Percentiles rank a stretch among this genome's conserved stretches.
These are phyloP conservation scores for Vanessa cardui DNA, from an alignment of 2,888 invertebrate genomes.

Conservation along the genomic window DNA sequence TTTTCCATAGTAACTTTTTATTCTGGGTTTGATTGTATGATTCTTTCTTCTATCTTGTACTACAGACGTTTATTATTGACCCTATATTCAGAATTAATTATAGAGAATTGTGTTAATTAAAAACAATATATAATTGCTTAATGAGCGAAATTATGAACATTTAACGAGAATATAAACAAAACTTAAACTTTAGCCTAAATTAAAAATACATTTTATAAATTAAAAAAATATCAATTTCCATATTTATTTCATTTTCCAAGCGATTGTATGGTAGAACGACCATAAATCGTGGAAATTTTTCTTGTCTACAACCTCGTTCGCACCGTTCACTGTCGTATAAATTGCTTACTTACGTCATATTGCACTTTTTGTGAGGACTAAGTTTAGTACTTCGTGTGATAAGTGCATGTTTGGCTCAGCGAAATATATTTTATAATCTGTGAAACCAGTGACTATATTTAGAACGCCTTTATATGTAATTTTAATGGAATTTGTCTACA, in stretches of 20 bases:
- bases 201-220: not conserved
- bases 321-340: conserved; percentile 20
- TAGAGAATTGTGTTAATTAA: no score
- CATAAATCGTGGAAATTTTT: conserved; percentile 30
- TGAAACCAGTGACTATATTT: no score
- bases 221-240: not conserved
- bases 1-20: not conserved
- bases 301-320: conserved; percentile 24
- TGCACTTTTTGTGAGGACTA: conserved; percentile 15
- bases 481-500: no score
- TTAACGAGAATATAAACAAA: not conserved
- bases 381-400: not conserved
- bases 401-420: not conserved
- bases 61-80: no score
- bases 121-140: no score
- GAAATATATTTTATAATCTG: not conserved
- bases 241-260: not conserved
- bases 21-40: no score
- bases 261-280: not conserved
- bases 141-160: no score
- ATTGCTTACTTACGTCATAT: conserved; percentile 20
- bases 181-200: not conserved
- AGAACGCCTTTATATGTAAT: no score
- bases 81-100: no score
- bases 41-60: no score